A percentile compares a stretch with the other conserved stretches of the same genome.
These are phyloP conservation scores for Hemicrepidius hirtus DNA, from an alignment of 2,888 invertebrate species.

Conservation along the genomic window DNA sequence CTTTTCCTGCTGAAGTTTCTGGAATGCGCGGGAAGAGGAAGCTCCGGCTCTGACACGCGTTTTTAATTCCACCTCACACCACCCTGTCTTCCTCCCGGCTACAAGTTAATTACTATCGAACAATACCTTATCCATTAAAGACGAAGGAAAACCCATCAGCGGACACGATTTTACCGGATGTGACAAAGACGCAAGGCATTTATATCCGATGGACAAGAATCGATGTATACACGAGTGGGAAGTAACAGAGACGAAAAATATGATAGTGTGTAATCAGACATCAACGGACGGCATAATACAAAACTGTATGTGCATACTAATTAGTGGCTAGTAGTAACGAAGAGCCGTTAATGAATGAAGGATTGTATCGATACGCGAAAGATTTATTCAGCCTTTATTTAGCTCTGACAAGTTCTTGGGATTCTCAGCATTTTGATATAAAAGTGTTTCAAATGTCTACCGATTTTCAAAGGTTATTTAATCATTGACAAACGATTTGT, in stretches of 20 bases:
- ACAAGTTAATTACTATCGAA: slow-evolving; percentile 56
- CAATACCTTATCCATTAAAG: slow-evolving; percentile 66
- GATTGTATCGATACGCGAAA: slow-evolving; percentile 42
- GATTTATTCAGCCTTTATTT: slow-evolving; percentile 32
- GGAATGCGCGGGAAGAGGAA: slow-evolving; percentile 32
- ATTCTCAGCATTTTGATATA: neutral
- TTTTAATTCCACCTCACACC: slow-evolving; percentile 33
- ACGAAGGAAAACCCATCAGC: slow-evolving; percentile 60
- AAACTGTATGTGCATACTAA: slow-evolving; percentile 68
- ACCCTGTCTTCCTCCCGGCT: slow-evolving; percentile 53
- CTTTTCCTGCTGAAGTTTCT: slow-evolving; percentile 2
- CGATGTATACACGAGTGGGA: slow-evolving; percentile 57
- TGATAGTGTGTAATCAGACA: slow-evolving; percentile 72
- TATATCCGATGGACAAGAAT: slow-evolving; percentile 70
- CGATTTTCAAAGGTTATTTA: neutral
- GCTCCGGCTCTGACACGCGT: slow-evolving; percentile 23
- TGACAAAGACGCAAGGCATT: slow-evolving; percentile 70
- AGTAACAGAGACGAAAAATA: slow-evolving; percentile 69
- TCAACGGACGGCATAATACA: slow-evolving; percentile 68
- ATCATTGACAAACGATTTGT: neutral
- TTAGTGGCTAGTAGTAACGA: slow-evolving; percentile 55
- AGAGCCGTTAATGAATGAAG: slow-evolving; percentile 55
- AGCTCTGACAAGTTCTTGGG: slow-evolving; percentile 11
- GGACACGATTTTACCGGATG: slow-evolving; percentile 70
- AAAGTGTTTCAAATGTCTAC: neutral